Conservation (phyloP, 2,888 invertebrate species). For the Platycheirus albimanus region DNA sequence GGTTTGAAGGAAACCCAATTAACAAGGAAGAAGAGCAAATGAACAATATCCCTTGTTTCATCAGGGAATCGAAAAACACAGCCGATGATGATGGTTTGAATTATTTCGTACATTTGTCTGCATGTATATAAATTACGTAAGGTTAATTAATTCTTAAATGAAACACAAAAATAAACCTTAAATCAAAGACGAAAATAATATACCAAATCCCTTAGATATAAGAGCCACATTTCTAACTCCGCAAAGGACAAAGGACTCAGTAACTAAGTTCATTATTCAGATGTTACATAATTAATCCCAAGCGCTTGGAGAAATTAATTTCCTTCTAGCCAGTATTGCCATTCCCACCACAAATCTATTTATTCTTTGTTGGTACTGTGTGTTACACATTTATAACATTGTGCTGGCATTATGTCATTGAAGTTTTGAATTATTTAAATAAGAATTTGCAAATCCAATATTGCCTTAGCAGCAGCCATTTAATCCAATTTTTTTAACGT, state of each 20-base stretch:
- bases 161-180: not conserved
- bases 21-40: not conserved
- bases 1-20: not conserved
- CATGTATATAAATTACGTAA: no score
- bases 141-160: not conserved
- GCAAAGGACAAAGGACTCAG: no score
- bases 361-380: no score
- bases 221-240: not conserved
- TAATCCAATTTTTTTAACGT: no score
- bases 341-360: no score
- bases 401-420: no score
- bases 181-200: not conserved
- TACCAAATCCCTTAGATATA: not conserved
- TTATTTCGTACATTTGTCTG: not conserved
- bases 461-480: no score
- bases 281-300: conserved; percentile 18
- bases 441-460: no score
- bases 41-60: no score
- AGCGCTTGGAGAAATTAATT: conserved; percentile 18
- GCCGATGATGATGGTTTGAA: not conserved
- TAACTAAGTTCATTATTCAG: not conserved
- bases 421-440: no score
- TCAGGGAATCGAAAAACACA: not conserved
- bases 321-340: no score
- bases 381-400: no score